Conservation (phyloP, 2,888 invertebrate genomes). For the Pasiphila rectangulata region DNA sequence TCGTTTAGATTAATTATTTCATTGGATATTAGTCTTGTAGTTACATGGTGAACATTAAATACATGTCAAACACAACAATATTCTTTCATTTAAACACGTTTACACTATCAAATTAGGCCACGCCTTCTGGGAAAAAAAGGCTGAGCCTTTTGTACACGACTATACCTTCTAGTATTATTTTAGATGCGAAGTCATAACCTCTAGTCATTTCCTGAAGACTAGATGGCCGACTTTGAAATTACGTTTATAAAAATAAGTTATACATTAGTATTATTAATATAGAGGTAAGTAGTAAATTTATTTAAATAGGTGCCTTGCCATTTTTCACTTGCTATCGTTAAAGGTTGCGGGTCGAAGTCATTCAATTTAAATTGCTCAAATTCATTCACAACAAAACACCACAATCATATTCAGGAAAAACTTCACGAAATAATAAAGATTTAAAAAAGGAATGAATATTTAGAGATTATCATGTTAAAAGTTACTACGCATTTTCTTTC, state of each 20-base stretch:
- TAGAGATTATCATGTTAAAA: constrained; percentile 59
- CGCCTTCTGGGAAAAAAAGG: too few species aligned
- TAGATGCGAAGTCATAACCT: too few species aligned
- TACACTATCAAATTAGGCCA: constrained; percentile 22
- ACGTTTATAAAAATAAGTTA: too few species aligned
- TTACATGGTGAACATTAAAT: constrained; percentile 78
- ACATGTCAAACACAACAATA: constrained; percentile 77
- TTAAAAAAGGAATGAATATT: too few species aligned
- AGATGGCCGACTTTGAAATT: too few species aligned
- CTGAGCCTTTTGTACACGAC: too few species aligned
- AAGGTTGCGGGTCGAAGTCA: neutral
- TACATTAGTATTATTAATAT: too few species aligned
- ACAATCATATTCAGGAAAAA: neutral
- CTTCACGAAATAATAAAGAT: neutral
- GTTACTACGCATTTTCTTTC: constrained; percentile 17
- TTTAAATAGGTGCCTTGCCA: too few species aligned
- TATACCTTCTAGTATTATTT: too few species aligned
- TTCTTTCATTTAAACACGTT: constrained; percentile 76
- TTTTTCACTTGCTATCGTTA: too few species aligned
- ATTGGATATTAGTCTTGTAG: constrained; percentile 72
- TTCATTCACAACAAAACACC: constrained; percentile 11
- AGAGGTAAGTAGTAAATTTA: too few species aligned
- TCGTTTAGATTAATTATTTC: constrained; percentile 53
- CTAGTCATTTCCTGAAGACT: too few species aligned
- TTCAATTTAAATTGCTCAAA: constrained; percentile 25